Conservation (phyloP, 2,888 invertebrate genomes). For the Drosophila kambysellisi region DNA sequence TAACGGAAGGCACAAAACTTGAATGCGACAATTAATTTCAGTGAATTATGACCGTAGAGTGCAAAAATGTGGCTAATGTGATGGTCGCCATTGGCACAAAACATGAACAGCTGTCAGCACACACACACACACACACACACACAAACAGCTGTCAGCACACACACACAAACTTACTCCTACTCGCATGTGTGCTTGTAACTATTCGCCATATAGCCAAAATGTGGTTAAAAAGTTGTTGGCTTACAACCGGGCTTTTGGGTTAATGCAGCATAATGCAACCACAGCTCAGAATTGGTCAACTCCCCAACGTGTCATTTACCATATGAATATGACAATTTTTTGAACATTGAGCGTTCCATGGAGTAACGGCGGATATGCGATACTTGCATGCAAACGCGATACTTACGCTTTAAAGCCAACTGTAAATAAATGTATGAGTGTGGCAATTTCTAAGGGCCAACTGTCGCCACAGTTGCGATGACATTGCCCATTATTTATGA, state of each 20-base stretch:
- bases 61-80: conserved; percentile 74
- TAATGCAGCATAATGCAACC: conserved; percentile 58
- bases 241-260: conserved; percentile 33
- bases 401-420: conserved; percentile 38
- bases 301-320: conserved; percentile 72
- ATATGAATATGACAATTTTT: conserved; percentile 51
- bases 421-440: conserved; percentile 16
- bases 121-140: conserved; percentile 7
- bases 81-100: conserved; percentile 58
- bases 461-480: conserved; percentile 57
- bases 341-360: conserved; percentile 3
- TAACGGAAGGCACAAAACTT: conserved; percentile 42
- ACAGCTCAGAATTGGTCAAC: conserved; percentile 44
- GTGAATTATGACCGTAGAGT: conserved; percentile 76
- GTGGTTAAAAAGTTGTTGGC: conserved; percentile 56
- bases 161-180: background rate
- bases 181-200: conserved; percentile 25
- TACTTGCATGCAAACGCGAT: conserved; percentile 39
- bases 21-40: conserved; percentile 77
- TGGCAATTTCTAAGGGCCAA: conserved; percentile 60
- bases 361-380: conserved; percentile 56
- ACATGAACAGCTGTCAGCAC: conserved; percentile 71
- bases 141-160: conserved; percentile 65
- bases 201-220: conserved; percentile 44
- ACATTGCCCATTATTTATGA: conserved; percentile 71